Percentiles rank a stretch among this genome's conserved stretches.
Evolutionary conservation across 1,140 invertebrate species (phyloP).

Genomic region (Tetramorium simillimum): DNA sequence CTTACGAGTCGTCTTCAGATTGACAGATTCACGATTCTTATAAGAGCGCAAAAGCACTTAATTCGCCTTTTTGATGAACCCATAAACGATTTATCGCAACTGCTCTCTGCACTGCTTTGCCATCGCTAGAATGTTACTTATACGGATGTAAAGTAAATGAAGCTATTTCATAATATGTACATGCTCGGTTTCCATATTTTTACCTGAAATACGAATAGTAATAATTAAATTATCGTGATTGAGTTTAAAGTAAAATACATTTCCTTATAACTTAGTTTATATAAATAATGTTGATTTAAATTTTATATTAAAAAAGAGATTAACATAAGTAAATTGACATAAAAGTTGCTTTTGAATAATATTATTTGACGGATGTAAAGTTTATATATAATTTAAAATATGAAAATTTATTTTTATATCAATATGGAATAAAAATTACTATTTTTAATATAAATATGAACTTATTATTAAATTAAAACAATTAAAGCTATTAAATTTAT

Average conservation of each 20-base stretch:
- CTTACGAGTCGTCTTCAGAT: not conserved
- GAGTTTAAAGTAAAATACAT: slow-evolving; percentile 8
- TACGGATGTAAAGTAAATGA: slow-evolving; percentile 57
- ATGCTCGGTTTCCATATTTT: slow-evolving; percentile 44
- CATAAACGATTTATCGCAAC: not conserved
- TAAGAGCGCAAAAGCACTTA: not conserved
- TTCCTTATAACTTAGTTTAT: not conserved
- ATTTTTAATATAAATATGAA: not conserved
- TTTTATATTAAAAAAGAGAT: not conserved
- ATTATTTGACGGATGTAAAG: not conserved
- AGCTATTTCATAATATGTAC: slow-evolving; percentile 42
- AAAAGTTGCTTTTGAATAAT: not conserved
- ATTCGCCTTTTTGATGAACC: slow-evolving; percentile 13
- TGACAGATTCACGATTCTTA: slow-evolving; percentile 16
- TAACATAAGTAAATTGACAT: not conserved
- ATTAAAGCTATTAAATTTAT: not conserved
- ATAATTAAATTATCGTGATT: slow-evolving; percentile 26
- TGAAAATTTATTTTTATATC: not conserved
- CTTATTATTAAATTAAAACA: not conserved
- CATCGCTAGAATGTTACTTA: slow-evolving; percentile 17
- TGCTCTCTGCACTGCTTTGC: not conserved
- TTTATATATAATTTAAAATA: not conserved
- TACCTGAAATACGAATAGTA: slow-evolving; percentile 12
- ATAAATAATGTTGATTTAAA: not conserved
- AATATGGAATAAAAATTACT: not conserved